Conservation (phyloP, 2,888 invertebrate genomes). For the Disparrhopalites patrizii region DNA sequence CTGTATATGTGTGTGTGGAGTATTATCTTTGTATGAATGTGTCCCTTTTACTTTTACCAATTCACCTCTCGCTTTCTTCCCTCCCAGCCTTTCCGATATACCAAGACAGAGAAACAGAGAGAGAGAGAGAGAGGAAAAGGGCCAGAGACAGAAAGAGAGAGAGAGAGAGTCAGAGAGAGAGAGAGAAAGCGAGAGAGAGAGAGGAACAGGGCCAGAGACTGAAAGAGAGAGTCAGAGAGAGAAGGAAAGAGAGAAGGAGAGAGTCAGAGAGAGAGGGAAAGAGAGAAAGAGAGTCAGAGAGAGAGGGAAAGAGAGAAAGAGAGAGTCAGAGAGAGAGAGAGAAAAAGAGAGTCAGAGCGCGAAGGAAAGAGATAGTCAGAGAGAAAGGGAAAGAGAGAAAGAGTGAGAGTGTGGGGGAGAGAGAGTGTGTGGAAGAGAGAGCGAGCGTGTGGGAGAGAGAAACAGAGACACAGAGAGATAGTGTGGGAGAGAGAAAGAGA, state of each 20-base stretch:
- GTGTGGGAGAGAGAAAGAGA: background rate
- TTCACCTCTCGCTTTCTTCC: constrained; percentile 3
- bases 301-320: constrained; percentile 15
- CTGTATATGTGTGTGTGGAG: too few relatives aligned
- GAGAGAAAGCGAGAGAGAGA: background rate
- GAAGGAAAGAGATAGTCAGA: background rate
- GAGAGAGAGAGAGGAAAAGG: constrained; percentile 29
- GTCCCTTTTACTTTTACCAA: too few relatives aligned
- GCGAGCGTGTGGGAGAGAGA: background rate
- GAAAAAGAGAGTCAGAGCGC: constrained; percentile 12
- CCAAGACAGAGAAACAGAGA: constrained; percentile 18
- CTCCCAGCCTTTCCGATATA: background rate
- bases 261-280: background rate
- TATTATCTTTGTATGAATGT: too few relatives aligned
- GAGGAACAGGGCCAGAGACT: constrained; percentile 15
- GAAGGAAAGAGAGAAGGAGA: constrained; percentile 8
- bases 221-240: constrained; percentile 2
- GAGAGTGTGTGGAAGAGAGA: constrained; percentile 2
- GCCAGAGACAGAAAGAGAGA: constrained; percentile 22
- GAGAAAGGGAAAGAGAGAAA: constrained; percentile 3
- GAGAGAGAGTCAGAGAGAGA: constrained; percentile 12
- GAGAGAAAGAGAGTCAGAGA: background rate
- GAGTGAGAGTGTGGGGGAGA: constrained; percentile 10
- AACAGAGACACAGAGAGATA: background rate
- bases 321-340: background rate